Conservation (phyloP, 1,140 invertebrate genomes). For the Drosophila tani region DNA sequence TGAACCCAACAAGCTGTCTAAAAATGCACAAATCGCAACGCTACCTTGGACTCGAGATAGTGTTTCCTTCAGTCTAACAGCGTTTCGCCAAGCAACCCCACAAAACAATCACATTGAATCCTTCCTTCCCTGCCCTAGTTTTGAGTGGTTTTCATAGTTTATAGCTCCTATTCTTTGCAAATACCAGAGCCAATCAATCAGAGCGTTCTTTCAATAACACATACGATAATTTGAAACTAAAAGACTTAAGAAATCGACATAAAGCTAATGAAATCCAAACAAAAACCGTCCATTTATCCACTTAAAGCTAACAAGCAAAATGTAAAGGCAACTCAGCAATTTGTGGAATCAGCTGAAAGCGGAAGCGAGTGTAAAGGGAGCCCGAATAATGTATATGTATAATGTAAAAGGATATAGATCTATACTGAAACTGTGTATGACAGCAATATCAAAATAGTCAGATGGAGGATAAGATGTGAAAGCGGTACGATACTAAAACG, state of each 20-base stretch:
- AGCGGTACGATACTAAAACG: conserved; percentile 45
- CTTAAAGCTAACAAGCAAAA: conserved; percentile 57
- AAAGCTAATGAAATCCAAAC: conserved; percentile 71
- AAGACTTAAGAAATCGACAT: conserved; percentile 70
- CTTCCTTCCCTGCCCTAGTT: conserved; percentile 18
- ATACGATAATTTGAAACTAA: conserved; percentile 77
- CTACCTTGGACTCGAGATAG: conserved; percentile 12
- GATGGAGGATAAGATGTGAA: conserved; percentile 21
- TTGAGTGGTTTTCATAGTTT: conserved; percentile 46
- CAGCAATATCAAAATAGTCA: conserved; percentile 66
- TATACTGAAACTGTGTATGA: conserved; percentile 56
- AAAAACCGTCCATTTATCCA: conserved; percentile 79
- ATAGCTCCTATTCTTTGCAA: conserved; percentile 17
- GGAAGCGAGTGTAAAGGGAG: conserved; percentile 29
- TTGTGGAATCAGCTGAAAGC: conserved; percentile 51
- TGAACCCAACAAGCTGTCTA: conserved; percentile 50
- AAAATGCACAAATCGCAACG: conserved; percentile 61
- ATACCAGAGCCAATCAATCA: conserved; percentile 33
- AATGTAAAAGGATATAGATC: conserved; percentile 36
- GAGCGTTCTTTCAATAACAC: conserved; percentile 38
- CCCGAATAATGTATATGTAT: conserved; percentile 49
- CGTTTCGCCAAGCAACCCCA: conserved; percentile 31
- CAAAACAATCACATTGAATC: conserved; percentile 54
- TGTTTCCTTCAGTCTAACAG: conserved; percentile 34
- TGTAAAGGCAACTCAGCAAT: conserved; percentile 60